Evolutionary conservation across 1,140 invertebrate species (phyloP), one percentile per base, ranked within the genome.

Genomic region (Augochlora pura): DNA sequence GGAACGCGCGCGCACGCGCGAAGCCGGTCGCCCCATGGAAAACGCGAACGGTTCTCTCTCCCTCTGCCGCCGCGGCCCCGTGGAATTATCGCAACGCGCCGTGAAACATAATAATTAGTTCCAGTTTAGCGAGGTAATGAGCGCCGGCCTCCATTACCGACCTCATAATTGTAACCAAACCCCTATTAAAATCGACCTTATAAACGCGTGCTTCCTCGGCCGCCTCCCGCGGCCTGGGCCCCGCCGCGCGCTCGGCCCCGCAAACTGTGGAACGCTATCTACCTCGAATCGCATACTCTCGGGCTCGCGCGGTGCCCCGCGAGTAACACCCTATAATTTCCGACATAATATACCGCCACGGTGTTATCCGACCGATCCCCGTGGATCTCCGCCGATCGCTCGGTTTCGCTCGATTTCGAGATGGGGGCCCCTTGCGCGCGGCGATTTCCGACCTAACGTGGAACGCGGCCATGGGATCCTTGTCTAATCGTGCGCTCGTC

Each of bases 281-380:
- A 67, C 84, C 79, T 87, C 85, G 88, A 90, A 91, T 91, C 90
- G 89, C 89, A 84, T 82, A 90, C 88, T 80, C 86, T 80, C 86
- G 69, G 72, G 60, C 63, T 54, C 85, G 86, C 83, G 84, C 76
- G 68, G 68, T 84, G 71, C 83, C 82, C 82, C 85, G 88, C 83
- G 87, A 83, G 89, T 91, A 91, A 91, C 90, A 91, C 90, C 90
- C 90, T 91, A 87, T 91, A 91, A 91, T 91, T 91, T 91, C 87
- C 88, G 89, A 91, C 89, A 91, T 90, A 90, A 87, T 91, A 89
- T 83, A 90, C 88, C 89, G 83, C 82, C 89, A 72, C 72, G 83
- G 80, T 82, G 84, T 90, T 91, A 91, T 91, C 89, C 89, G 77
- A 83, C 80, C 82, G 88, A 90, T 90, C 88, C 86, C 69, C 76